Conservation (phyloP, 2,113 vertebrate genomes). For the Elgaria multicarinata region DNA sequence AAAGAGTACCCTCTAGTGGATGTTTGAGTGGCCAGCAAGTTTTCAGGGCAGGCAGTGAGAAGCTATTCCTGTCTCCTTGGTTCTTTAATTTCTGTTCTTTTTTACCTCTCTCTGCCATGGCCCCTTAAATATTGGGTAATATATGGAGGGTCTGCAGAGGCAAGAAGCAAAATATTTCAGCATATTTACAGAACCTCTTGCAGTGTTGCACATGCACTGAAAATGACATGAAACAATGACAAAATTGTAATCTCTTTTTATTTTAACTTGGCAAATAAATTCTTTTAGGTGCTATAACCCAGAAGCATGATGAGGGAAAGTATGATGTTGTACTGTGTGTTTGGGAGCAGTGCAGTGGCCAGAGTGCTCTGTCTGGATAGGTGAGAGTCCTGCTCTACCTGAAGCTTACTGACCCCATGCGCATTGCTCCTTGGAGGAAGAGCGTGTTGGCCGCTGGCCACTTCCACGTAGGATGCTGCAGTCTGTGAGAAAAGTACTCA, state of each 20-base stretch:
- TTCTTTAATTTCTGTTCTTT: conserved; percentile 22
- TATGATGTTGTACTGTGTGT: background rate
- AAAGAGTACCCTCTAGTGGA: conserved; percentile 78
- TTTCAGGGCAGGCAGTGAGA: conserved; percentile 33
- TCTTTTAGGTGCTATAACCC: background rate
- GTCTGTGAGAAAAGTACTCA: background rate
- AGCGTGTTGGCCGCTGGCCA: background rate
- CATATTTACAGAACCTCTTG: background rate
- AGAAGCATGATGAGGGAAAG: background rate
- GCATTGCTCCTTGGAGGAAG: background rate
- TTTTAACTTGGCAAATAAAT: background rate
- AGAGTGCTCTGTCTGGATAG: no score
- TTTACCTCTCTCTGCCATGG: conserved; percentile 28
- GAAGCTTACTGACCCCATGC: background rate
- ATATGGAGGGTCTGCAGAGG: background rate
- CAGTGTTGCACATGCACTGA: background rate
- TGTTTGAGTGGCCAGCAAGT: rapidly evolving
- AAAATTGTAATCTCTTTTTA: background rate
- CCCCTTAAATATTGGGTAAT: conserved; percentile 27
- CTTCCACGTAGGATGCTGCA: background rate
- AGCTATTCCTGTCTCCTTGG: conserved; percentile 10
- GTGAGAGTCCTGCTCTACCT: no score
- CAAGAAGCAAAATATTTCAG: background rate
- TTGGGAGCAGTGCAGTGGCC: no score
- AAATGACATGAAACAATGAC: background rate